These are phyloP conservation scores for Aphis craccivora DNA, from an alignment of 1,140 invertebrate genomes.

Conservation along the genomic window DNA sequence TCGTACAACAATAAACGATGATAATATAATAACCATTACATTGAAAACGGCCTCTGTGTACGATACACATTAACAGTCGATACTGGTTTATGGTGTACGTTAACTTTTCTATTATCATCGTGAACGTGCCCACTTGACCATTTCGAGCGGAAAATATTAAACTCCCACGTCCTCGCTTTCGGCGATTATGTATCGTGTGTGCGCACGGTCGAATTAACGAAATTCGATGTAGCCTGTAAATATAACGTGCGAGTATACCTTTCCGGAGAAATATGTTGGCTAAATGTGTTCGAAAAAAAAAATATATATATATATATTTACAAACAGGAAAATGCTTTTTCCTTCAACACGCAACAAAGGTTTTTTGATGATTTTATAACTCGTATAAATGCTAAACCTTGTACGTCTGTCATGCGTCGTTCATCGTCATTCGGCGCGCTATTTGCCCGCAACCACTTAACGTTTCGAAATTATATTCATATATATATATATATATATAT, in stretches of 20 bases:
- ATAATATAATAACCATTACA: not conserved
- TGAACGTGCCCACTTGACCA: not conserved
- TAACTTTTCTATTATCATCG: not conserved
- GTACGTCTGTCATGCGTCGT: constrained; percentile 46
- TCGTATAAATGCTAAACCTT: constrained; percentile 31
- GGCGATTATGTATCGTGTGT: not conserved
- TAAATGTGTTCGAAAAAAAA: not conserved
- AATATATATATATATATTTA: constrained; percentile 24
- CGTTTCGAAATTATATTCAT: not conserved
- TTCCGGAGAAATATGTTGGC: not conserved
- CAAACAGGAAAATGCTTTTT: constrained; percentile 46
- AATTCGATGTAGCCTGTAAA: not conserved
- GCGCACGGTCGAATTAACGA: not conserved
- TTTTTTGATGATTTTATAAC: constrained; percentile 29
- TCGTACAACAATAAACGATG: not conserved
- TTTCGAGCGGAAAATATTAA: not conserved
- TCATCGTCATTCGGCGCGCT: not conserved
- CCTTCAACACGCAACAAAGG: not conserved
- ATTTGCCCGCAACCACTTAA: not conserved
- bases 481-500: not conserved
- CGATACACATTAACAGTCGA: not conserved
- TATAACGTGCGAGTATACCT: constrained; percentile 18
- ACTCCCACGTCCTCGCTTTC: not conserved
- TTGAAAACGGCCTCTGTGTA: not conserved
- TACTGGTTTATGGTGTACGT: not conserved